Conservation (phyloP, 2,888 invertebrate species). For the Dascillus cervinus region DNA sequence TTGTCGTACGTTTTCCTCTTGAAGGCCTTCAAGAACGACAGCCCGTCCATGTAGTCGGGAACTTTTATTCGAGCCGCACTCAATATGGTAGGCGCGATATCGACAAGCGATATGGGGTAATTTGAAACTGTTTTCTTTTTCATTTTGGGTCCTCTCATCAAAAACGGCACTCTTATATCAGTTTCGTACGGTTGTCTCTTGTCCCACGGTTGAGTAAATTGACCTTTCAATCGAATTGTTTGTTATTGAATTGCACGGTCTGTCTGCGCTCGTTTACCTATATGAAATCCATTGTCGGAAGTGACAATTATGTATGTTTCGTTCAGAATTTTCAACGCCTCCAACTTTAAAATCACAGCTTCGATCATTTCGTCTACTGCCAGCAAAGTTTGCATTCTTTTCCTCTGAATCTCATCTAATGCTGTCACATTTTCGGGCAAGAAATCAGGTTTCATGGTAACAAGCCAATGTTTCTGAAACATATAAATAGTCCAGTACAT, state of each 20-base stretch:
- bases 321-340: conserved; percentile 48
- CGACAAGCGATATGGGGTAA: conserved; percentile 65
- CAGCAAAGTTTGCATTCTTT: conserved; percentile 71
- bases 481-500: no score
- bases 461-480: conserved; percentile 80
- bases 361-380: conserved; percentile 83
- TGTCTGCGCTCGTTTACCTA: conserved; percentile 67
- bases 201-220: conserved; percentile 81
- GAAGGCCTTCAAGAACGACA: conserved; percentile 38
- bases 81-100: conserved; percentile 76
- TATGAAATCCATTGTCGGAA: conserved; percentile 87
- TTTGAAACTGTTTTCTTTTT: conserved; percentile 40
- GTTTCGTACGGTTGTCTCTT: conserved; percentile 88
- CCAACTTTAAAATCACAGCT: conserved; percentile 52
- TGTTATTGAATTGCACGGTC: no score
- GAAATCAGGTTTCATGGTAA: conserved; percentile 59
- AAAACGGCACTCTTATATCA: conserved; percentile 75
- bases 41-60: conserved; percentile 56
- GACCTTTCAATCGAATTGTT: no score
- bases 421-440: conserved; percentile 53
- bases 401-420: conserved; percentile 64
- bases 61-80: conserved; percentile 55
- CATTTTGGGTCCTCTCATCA: conserved; percentile 70
- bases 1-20: conserved; percentile 35
- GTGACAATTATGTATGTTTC: conserved; percentile 78